These are phyloP conservation scores for Cistogaster globosa DNA, from an alignment of 2,888 invertebrate species.

Conservation along the genomic window DNA sequence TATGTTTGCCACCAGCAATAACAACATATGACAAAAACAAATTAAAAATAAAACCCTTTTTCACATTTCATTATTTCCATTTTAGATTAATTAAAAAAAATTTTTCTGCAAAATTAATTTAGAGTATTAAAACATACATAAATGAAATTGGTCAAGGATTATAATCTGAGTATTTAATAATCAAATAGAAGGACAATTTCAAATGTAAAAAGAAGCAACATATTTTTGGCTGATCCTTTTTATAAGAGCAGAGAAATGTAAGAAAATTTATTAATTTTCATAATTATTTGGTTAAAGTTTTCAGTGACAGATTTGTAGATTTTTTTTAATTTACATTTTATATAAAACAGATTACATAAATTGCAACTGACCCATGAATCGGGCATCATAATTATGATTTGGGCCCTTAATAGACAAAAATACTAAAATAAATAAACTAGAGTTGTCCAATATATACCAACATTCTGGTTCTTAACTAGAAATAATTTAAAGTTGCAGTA, in stretches of 20 bases:
- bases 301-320: no score
- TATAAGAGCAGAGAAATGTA: neutral
- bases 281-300: no score
- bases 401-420: no score
- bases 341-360: no score
- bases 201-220: slow-evolving; percentile 39
- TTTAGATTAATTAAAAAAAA: slow-evolving; percentile 79
- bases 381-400: no score
- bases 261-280: neutral
- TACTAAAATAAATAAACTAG: no score
- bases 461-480: no score
- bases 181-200: slow-evolving; percentile 20
- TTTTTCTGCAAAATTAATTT: slow-evolving; percentile 83
- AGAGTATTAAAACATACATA: slow-evolving; percentile 73
- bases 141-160: slow-evolving; percentile 67
- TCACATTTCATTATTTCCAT: slow-evolving; percentile 72
- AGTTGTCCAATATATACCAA: no score
- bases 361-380: no score
- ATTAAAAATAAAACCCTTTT: slow-evolving; percentile 71
- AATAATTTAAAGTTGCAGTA: no score
- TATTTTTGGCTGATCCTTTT: slow-evolving; percentile 9
- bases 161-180: slow-evolving; percentile 68
- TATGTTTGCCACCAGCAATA: slow-evolving; percentile 58
- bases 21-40: slow-evolving; percentile 18
- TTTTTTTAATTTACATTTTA: no score